Evolutionary conservation across 2,113 vertebrate species (phyloP).

Genomic region (Paramisgurnus dabryanus): DNA sequence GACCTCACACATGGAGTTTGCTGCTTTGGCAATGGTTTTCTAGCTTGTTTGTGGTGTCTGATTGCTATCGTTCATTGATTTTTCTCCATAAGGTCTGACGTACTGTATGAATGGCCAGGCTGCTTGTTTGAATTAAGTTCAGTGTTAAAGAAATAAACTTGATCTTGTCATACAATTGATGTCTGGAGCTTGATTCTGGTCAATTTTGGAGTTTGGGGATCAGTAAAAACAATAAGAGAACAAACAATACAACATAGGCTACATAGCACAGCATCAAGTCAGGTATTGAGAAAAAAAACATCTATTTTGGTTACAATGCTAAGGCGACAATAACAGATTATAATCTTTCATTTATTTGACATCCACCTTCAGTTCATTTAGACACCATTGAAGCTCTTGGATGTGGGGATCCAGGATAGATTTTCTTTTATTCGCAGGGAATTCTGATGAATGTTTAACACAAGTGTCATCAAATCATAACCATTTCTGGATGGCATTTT

Average conservation of each 20-base stretch:
- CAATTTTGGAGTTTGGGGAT: not conserved
- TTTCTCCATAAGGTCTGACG: constrained; percentile 51
- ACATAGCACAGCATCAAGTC: too few species aligned
- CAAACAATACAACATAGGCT: too few species aligned
- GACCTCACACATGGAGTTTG: not conserved
- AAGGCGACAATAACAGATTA: too few species aligned
- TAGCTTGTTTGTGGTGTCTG: constrained; percentile 36
- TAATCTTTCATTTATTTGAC: not conserved
- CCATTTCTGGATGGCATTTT: too few species aligned
- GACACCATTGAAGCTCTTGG: not conserved
- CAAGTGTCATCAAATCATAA: not conserved
- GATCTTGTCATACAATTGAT: constrained; percentile 15
- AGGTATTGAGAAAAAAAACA: too few species aligned
- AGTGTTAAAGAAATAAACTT: constrained; percentile 32
- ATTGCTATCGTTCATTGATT: constrained; percentile 48
- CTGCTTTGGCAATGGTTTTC: constrained; percentile 43
- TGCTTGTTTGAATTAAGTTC: constrained; percentile 33
- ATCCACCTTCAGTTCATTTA: not conserved
- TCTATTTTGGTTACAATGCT: too few species aligned
- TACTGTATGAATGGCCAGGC: constrained; percentile 38
- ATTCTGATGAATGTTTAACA: not conserved
- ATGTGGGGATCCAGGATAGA: not conserved
- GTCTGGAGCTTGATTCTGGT: not conserved
- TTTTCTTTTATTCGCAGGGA: not conserved
- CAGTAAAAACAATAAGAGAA: too few species aligned